These are phyloP conservation scores for Sarcophaga peregrina DNA, from an alignment of 1,140 invertebrate genomes.

Conservation along the genomic window DNA sequence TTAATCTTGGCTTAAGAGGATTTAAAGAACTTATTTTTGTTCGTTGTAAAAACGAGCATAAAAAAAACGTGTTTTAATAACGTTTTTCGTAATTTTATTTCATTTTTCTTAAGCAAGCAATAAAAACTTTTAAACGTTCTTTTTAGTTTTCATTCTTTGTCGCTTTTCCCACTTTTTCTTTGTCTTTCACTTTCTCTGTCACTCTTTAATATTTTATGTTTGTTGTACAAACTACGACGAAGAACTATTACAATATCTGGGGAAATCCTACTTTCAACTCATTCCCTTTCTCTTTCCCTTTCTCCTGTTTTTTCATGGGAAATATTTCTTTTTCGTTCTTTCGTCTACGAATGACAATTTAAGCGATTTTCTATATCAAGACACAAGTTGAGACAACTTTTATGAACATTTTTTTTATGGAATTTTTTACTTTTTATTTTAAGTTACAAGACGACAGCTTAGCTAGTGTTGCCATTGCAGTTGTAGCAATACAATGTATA, in stretches of 20 bases:
- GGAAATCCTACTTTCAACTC: too few species aligned
- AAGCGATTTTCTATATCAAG: neutral
- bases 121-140: neutral
- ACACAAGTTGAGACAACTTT: neutral
- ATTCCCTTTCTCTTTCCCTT: too few species aligned
- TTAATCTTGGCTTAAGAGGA: neutral
- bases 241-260: neutral
- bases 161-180: neutral
- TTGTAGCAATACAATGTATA: neutral
- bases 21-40: neutral
- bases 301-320: too few species aligned
- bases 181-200: too few species aligned
- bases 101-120: neutral
- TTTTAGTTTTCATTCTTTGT: neutral
- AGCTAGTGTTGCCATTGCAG: neutral
- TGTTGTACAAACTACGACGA: neutral
- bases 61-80: neutral
- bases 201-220: too few species aligned
- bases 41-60: neutral
- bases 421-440: too few species aligned
- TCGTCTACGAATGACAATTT: slow-evolving; percentile 2
- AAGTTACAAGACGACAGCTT: neutral
- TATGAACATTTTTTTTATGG: neutral
- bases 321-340: too few species aligned
- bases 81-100: neutral